Base-by-base conservation (phyloP, 2,113 vertebrate genomes). In the Apeltes quadracus region DNA sequence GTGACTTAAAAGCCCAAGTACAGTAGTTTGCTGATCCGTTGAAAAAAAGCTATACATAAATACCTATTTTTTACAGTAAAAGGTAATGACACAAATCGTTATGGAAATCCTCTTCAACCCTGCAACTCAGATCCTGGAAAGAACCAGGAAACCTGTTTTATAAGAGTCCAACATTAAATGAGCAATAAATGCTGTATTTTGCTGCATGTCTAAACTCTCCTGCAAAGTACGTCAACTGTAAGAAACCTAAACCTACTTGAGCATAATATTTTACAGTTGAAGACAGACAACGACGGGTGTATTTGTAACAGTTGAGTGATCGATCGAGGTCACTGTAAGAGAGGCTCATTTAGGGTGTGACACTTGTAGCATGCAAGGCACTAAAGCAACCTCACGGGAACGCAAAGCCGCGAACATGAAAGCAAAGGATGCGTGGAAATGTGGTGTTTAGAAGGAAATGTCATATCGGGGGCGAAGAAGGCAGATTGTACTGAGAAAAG, bases 341-440 rank as follows among this genome's bases (percentile, higher is more conserved):
- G 22, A 1, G 32, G 27, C 61, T 48, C 59, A 51, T 48, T 61
- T 70, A 6, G 6, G 4, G 68, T 68, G 57, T 16, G 48, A 38
- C 36, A 51, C 29, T 2, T 4, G 20, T 16, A 53, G 32, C 3
- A 41, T 38, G 39, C 18, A 61, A 44, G 61, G 63, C 29, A 54
- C 16, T 61, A 13, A 14, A 43, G 32, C 51, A 29, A 32, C 53
- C 29, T 58, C 23, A 50, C 13, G 16, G 27, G 18, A 48, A 58
- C 27, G 2, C 1, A 71, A 75, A 61, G 34, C 36, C 18, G 11
- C 69, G 25, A 73, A 43, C 20, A 14, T 39, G 48, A 57, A 27
- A 71, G 34, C 6, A n/a, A 25, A 67, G n/a, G 27, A 76, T 27
- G 59, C 61, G 72, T 46, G 61, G 23, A 82, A 46, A 58, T 46